These are phyloP conservation scores for Tetheella fluctuosa DNA, from an alignment of 2,888 invertebrate genomes.

Conservation along the genomic window DNA sequence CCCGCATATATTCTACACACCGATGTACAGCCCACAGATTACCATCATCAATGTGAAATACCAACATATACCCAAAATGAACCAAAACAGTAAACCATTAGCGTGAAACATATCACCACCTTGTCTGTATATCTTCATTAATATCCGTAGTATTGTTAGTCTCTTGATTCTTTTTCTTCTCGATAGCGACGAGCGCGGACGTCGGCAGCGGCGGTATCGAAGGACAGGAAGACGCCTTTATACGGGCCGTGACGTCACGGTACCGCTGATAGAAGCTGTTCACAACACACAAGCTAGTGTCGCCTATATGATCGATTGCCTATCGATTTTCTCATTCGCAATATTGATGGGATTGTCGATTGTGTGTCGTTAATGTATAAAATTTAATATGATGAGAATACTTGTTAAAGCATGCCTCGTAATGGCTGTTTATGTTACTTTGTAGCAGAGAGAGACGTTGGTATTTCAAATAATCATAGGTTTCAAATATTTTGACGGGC, in stretches of 20 bases:
- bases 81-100: conserved; percentile 34
- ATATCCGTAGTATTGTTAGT: conserved; percentile 66
- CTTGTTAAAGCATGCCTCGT: too few relatives aligned
- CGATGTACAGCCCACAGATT: too few relatives aligned
- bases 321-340: conserved; percentile 5
- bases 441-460: too few relatives aligned
- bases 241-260: conserved; percentile 93
- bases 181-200: conserved; percentile 59
- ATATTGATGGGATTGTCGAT: neutral
- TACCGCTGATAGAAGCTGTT: conserved; percentile 95
- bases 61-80: conserved; percentile 28
- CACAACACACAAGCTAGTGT: conserved; percentile 39
- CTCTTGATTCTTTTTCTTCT: conserved; percentile 62
- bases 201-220: conserved; percentile 86
- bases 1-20: too few relatives aligned
- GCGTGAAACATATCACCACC: conserved; percentile 58
- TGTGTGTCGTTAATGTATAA: neutral
- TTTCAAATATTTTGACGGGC: too few relatives aligned
- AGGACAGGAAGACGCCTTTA: conserved; percentile 93
- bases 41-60: neutral
- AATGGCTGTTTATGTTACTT: too few relatives aligned
- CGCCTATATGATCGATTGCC: conserved; percentile 4
- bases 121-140: conserved; percentile 75
- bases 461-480: too few relatives aligned
- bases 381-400: neutral